Conservation (phyloP, 2,888 invertebrate genomes). For the Eustalomyia histrio region DNA sequence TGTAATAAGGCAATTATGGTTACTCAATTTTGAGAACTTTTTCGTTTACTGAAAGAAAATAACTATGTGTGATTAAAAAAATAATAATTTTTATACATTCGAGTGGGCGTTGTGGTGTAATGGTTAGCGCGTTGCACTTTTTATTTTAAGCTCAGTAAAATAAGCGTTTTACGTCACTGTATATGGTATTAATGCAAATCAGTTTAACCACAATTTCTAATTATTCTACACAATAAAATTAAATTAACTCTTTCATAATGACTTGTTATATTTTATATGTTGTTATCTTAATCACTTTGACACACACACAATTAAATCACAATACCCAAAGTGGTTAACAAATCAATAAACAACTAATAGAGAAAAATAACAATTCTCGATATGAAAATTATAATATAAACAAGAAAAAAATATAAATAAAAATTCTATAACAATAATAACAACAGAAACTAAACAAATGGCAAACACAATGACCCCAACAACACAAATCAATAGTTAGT, state of each 20-base stretch:
- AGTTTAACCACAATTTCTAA: too few relatives aligned
- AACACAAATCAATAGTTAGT: slow-evolving; percentile 72
- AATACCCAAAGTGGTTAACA: slow-evolving; percentile 22
- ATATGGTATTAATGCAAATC: too few relatives aligned
- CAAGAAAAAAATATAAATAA: slow-evolving; percentile 17
- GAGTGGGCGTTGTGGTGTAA: too few relatives aligned
- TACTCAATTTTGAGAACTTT: too few relatives aligned
- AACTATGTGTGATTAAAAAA: too few relatives aligned
- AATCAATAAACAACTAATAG: slow-evolving; percentile 13
- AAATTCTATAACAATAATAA: slow-evolving; percentile 33
- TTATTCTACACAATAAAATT: background rate
- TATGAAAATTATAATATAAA: slow-evolving; percentile 11
- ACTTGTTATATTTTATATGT: slow-evolving; percentile 31
- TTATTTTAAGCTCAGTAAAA: too few relatives aligned
- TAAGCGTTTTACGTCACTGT: too few relatives aligned
- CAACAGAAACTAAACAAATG: slow-evolving; percentile 3
- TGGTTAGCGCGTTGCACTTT: too few relatives aligned
- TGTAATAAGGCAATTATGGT: too few relatives aligned
- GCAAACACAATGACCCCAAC: slow-evolving; percentile 67
- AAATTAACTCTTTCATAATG: slow-evolving; percentile 26
- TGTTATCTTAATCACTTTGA: slow-evolving; percentile 25
- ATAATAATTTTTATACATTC: too few relatives aligned
- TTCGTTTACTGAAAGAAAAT: too few relatives aligned
- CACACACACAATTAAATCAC: slow-evolving; percentile 31
- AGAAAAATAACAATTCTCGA: slow-evolving; percentile 15